phyloP scores from a whole-genome alignment of 2,888 invertebrate species.

The Machimus atricapillus region DNA sequence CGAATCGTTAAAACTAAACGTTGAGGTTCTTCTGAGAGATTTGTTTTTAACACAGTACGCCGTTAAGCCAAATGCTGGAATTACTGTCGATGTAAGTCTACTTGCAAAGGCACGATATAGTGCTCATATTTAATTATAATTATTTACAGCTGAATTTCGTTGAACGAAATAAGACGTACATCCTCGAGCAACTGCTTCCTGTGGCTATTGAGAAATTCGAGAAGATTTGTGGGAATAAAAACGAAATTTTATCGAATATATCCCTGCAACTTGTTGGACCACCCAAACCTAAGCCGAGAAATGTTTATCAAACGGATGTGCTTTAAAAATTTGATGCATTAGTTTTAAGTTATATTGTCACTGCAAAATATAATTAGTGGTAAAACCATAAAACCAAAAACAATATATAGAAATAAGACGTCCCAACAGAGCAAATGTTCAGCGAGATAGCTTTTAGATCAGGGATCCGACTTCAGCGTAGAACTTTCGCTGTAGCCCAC shows the following conservation, averaged over 20 bases:
- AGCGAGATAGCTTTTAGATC: no score
- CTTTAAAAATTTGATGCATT: conserved; percentile 52
- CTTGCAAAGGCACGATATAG: background rate
- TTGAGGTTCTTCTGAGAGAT: conserved; percentile 57
- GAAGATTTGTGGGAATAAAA: conserved; percentile 55
- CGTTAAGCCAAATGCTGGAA: conserved; percentile 56
- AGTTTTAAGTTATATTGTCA: background rate
- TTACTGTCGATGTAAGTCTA: conserved; percentile 58
- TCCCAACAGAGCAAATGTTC: no score
- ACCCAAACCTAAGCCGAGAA: conserved; percentile 60
- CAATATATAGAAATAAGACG: no score
- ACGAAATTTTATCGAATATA: conserved; percentile 54
- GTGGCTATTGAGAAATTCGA: conserved; percentile 59
- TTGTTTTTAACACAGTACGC: conserved; percentile 59
- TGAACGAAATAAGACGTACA: conserved; percentile 58
- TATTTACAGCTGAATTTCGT: conserved; percentile 59
- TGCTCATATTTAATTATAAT: background rate
- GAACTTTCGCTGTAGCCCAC: no score
- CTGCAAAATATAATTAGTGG: background rate
- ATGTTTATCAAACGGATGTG: conserved; percentile 61
- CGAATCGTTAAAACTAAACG: conserved; percentile 56
- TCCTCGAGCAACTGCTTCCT: conserved; percentile 58
- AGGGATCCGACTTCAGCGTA: no score
- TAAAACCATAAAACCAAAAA: background rate
- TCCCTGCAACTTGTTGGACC: conserved; percentile 53